These are phyloP conservation scores for Bombycilla garrulus DNA, from an alignment of 2,113 vertebrate genomes.

Conservation along the genomic window DNA sequence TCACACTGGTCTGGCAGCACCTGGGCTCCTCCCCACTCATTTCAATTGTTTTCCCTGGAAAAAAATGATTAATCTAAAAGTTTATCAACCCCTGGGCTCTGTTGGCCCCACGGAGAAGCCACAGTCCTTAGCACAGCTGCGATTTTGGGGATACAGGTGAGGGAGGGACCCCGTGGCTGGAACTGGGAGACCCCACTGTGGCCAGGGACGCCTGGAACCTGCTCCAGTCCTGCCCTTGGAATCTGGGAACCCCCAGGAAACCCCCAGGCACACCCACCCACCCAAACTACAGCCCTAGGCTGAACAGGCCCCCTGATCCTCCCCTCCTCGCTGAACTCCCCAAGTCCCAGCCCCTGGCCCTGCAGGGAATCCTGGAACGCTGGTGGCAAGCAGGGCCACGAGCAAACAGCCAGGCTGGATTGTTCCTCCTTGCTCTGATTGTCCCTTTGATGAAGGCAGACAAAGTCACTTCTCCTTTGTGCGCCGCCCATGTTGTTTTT, in stretches of 20 bases:
- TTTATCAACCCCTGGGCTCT: neutral
- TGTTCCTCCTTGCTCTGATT: neutral
- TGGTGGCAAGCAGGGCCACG: neutral
- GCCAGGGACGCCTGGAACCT: neutral
- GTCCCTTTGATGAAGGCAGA: neutral
- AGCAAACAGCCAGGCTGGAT: neutral
- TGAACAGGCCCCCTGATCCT: too few species aligned
- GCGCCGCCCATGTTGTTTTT: neutral
- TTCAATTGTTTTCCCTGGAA: neutral
- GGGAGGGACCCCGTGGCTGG: neutral
- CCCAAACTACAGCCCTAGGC: accelerated
- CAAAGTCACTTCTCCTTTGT: constrained; percentile 5
- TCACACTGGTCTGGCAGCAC: neutral
- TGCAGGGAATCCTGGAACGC: neutral
- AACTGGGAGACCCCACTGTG: accelerated
- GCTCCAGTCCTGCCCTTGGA: neutral
- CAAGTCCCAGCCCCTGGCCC: neutral
- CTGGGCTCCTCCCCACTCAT: neutral
- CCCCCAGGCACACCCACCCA: accelerated
- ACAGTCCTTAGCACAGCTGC: neutral
- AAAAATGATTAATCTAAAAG: neutral
- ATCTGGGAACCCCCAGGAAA: neutral
- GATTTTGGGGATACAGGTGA: neutral
- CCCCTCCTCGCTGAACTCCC: neutral
- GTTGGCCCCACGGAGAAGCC: neutral